Base-by-base conservation (phyloP, 2,888 invertebrate genomes). In the Stenoptilia bipunctidactyla region DNA sequence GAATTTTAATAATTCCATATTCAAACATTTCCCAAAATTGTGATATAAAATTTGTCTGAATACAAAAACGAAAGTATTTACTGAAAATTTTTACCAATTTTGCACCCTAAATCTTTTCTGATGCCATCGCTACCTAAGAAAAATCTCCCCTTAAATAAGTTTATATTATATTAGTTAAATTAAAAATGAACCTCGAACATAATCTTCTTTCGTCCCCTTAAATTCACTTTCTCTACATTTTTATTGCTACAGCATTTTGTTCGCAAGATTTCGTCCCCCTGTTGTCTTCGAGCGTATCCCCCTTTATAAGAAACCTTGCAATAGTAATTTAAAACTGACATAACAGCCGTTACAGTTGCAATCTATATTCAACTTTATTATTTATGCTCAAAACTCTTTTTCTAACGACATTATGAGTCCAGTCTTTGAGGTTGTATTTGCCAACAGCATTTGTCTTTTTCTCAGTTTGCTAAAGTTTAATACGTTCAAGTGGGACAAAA, bases 151-250 rank as follows among this genome's bases (percentile, higher is more conserved):
- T 20, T 8, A 20, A 20, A 64, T 56, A 58, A 58, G 45, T 49
- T 49, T 46, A 65, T 72, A 63, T 66, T 67, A 72, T 76, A 74
- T 77, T 73, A 73, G 74, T 65, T 61, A 79, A 82, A 82, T 82
- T 82, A 80, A 82, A 77, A 75, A 80, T 68, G 71, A 71, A 72
- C 74, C 72, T 65, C 67, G 61, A 59, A 59, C 68, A 64, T 82
- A 82, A 82, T 80, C 79, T 79, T 60, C 79, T 83, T 80, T 79
- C 72, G 72, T 76, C 72, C 80, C 77, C 79, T 86, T 86, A 86
- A 86, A 86, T 87, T 87, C 86, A 87, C 86, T 86, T 86, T 85
- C 85, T 85, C 80, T 75, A 74, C 83, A 75, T 85, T 86, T 86
- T 87, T 87, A 87, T 87, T 86, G 86, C 80, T 59, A 67, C 66